Evolutionary conservation across 2,113 vertebrate genomes (phyloP).

Genomic region (Panurus biarmicus): DNA sequence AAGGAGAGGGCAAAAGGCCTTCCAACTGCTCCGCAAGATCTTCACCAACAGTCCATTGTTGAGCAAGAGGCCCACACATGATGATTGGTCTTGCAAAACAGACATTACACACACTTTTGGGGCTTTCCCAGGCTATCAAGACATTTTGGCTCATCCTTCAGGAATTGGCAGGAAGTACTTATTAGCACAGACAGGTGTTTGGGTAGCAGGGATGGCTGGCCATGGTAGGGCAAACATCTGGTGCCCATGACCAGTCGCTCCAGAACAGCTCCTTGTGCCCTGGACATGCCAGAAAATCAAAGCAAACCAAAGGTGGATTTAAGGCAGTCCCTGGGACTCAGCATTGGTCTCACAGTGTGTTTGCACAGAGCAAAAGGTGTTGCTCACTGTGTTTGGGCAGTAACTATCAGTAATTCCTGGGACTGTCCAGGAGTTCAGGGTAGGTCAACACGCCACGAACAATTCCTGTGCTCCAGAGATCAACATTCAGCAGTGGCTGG

Average conservation of each 20-base stretch:
- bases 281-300: background rate
- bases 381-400: background rate
- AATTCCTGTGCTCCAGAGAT: slow-evolving; percentile 15
- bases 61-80: background rate
- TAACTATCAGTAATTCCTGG: background rate
- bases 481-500: background rate
- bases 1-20: background rate
- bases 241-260: background rate
- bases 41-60: fast-evolving
- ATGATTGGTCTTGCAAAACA: background rate
- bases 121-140: background rate
- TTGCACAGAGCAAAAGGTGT: background rate
- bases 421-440: background rate
- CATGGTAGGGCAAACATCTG: background rate
- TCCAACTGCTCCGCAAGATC: background rate
- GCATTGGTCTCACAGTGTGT: background rate
- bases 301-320: background rate
- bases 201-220: background rate
- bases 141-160: background rate
- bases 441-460: background rate
- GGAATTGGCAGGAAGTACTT: background rate
- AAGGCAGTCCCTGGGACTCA: background rate
- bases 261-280: background rate
- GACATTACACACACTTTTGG: background rate
- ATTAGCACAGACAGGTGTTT: background rate